These are phyloP conservation scores for Plutomurus gul DNA, from an alignment of 1,140 invertebrate genomes.

Conservation along the genomic window DNA sequence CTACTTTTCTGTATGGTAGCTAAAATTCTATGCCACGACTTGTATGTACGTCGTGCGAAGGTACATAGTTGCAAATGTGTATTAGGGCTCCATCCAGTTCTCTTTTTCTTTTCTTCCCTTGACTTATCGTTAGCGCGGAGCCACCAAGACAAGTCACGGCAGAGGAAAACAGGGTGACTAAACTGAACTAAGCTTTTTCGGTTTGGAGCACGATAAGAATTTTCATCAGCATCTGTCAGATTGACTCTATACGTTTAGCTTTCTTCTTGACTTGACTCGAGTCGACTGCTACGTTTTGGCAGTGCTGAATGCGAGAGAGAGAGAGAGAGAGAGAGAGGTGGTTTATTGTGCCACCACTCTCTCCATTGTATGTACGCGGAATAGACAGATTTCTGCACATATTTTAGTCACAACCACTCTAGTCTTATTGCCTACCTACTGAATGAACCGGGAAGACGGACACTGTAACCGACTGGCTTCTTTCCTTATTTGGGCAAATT, in stretches of 20 bases:
- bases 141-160: not conserved
- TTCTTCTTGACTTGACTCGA: not conserved
- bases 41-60: too few species aligned
- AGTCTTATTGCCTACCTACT: too few species aligned
- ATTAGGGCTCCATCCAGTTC: not conserved
- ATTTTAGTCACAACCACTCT: too few species aligned
- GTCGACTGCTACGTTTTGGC: not conserved
- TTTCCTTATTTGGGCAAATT: constrained; percentile 6
- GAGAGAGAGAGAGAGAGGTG: not conserved
- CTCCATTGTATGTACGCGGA: too few species aligned
- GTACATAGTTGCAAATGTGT: not conserved
- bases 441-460: too few species aligned
- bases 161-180: not conserved
- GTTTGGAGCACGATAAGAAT: constrained; percentile 18
- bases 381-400: too few species aligned
- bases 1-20: not conserved
- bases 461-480: too few species aligned
- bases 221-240: constrained; percentile 9
- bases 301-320: not conserved
- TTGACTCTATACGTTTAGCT: not conserved
- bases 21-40: too few species aligned
- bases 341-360: not conserved
- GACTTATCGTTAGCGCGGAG: not conserved
- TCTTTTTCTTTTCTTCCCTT: not conserved
- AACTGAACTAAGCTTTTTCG: not conserved